A percentile compares a stretch with the other conserved stretches of the same genome.
phyloP scores from a whole-genome alignment of 2,113 vertebrate genomes.

The Misgurnus anguillicaudatus region DNA sequence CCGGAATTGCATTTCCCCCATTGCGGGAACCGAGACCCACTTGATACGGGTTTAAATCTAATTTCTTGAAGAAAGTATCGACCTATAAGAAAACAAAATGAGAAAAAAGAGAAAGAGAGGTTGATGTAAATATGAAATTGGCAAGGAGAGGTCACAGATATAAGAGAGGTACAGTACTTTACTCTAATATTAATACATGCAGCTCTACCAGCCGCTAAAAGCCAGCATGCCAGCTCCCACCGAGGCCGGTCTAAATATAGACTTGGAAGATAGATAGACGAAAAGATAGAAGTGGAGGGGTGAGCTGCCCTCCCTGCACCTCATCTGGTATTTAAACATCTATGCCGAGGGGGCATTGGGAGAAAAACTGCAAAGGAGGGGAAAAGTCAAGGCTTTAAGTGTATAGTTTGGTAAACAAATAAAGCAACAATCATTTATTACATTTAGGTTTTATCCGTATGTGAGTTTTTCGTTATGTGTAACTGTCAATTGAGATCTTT shows the following conservation, averaged over 20 bases:
- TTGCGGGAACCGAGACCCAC: not conserved
- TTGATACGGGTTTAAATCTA: not conserved
- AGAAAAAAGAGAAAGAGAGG: not conserved
- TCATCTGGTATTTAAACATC: constrained; percentile 24
- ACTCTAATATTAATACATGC: constrained; percentile 64
- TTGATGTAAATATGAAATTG: constrained; percentile 31
- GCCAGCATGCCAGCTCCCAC: constrained; percentile 59
- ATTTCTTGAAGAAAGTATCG: not conserved
- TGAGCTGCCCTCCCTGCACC: constrained; percentile 34
- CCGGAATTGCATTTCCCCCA: not conserved
- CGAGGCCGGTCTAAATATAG: constrained; percentile 73
- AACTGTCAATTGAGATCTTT: not conserved
- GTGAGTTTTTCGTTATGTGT: no score
- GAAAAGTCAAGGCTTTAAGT: no score
- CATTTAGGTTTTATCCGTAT: no score
- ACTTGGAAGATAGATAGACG: constrained; percentile 23
- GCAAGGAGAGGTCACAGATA: constrained; percentile 16
- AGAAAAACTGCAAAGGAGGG: constrained; percentile 4
- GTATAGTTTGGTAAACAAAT: no score
- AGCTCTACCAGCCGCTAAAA: constrained; percentile 55
- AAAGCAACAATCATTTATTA: no score
- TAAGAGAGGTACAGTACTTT: constrained; percentile 5
- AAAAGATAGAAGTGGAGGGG: constrained; percentile 24
- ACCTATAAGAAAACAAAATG: constrained; percentile 7
- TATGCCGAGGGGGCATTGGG: not conserved